These are phyloP conservation scores for Scatophagus argus DNA, from an alignment of 2,113 vertebrate species.

Conservation along the genomic window DNA sequence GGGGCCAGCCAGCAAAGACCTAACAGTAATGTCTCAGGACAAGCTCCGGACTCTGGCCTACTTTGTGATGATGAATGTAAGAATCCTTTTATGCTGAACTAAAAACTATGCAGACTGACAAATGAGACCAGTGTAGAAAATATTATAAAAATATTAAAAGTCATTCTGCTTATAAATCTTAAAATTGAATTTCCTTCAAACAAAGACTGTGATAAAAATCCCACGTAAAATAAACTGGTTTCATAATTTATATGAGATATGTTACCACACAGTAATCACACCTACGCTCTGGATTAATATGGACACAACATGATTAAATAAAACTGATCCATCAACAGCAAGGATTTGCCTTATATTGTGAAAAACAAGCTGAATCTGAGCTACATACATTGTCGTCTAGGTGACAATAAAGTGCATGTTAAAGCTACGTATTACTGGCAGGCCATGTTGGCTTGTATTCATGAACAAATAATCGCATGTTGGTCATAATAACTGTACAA, in stretches of 20 bases:
- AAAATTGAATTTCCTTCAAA: neutral
- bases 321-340: neutral
- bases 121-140: neutral
- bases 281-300: neutral
- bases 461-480: neutral
- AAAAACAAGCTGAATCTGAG: neutral
- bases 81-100: neutral
- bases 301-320: neutral
- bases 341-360: neutral
- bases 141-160: neutral
- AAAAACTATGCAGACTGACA: neutral
- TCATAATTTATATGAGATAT: neutral
- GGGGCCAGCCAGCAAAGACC: constrained; percentile 54
- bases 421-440: neutral
- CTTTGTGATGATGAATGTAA: constrained; percentile 35
- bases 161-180: neutral
- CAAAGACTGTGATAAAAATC: neutral
- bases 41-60: constrained; percentile 43
- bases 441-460: neutral
- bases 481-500: neutral
- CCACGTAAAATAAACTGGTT: neutral
- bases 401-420: neutral
- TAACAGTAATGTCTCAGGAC: constrained; percentile 48
- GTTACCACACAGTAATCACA: neutral
- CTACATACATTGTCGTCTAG: no score